These are phyloP conservation scores for Tiliacea citrago DNA, from an alignment of 2,888 invertebrate species.

Conservation along the genomic window DNA sequence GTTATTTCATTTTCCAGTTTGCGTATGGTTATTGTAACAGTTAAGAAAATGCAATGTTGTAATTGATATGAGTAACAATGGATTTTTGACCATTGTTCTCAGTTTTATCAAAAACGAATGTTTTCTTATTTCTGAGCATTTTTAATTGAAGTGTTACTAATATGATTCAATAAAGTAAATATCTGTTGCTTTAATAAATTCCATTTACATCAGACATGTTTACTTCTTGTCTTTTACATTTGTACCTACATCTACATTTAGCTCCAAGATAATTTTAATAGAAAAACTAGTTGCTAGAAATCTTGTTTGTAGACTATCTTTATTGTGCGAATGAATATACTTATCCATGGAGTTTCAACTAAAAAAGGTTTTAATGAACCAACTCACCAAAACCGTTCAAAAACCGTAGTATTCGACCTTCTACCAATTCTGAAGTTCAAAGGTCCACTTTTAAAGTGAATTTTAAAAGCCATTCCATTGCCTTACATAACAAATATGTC, in stretches of 20 bases:
- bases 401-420: neutral
- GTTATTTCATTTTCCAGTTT: slow-evolving; percentile 25
- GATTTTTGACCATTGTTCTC: slow-evolving; percentile 10
- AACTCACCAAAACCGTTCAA: too few relatives aligned
- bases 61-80: slow-evolving; percentile 19
- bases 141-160: neutral
- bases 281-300: slow-evolving; percentile 24
- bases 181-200: neutral
- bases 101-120: slow-evolving; percentile 9
- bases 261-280: slow-evolving; percentile 7
- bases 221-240: neutral
- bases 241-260: slow-evolving; percentile 27
- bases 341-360: neutral
- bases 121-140: neutral
- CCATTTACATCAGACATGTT: neutral
- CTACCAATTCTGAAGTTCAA: slow-evolving; percentile 18
- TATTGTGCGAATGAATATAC: slow-evolving; percentile 16
- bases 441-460: slow-evolving; percentile 11
- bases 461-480: slow-evolving; percentile 32
- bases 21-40: slow-evolving; percentile 7
- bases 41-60: slow-evolving; percentile 16
- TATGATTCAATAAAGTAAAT: neutral
- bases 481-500: slow-evolving; percentile 70
- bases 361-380: neutral
- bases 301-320: slow-evolving; percentile 7